Percentiles rank a stretch among this genome's conserved stretches.
These are phyloP conservation scores for Ceratosolen fusciceps DNA, from an alignment of 1,140 invertebrate genomes.

Conservation along the genomic window DNA sequence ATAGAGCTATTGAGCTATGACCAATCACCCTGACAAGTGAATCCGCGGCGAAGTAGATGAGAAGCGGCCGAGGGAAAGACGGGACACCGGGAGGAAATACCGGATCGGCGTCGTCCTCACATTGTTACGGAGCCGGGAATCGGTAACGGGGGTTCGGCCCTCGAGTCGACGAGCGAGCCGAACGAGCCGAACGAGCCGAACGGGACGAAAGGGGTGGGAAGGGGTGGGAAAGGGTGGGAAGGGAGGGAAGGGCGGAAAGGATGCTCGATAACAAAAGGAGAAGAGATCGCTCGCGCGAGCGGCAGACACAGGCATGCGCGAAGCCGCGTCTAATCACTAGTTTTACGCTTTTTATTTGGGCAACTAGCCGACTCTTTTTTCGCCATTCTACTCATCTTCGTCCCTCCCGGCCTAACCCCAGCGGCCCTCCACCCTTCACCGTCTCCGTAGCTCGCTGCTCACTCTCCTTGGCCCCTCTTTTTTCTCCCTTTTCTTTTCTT, in stretches of 20 bases:
- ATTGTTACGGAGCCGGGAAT: slow-evolving; percentile 21
- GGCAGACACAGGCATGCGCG: slow-evolving; percentile 64
- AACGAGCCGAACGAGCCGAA: slow-evolving; percentile 17
- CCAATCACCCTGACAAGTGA: slow-evolving; percentile 45
- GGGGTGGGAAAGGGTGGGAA: neutral
- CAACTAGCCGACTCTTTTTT: slow-evolving; percentile 47
- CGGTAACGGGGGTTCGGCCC: neutral
- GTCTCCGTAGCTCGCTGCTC: slow-evolving; percentile 6
- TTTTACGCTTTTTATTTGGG: slow-evolving; percentile 66
- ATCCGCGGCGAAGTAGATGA: slow-evolving; percentile 3
- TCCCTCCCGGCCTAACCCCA: neutral
- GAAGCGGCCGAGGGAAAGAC: neutral
- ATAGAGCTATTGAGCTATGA: slow-evolving; percentile 45
- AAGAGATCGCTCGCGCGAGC: slow-evolving; percentile 54
- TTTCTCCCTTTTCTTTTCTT: no score
- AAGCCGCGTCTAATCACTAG: slow-evolving; percentile 66
- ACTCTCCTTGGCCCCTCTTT: slow-evolving; percentile 46
- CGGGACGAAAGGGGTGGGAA: neutral
- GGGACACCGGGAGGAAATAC: slow-evolving; percentile 10
- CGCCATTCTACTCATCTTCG: slow-evolving; percentile 44
- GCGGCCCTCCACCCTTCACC: slow-evolving; percentile 25
- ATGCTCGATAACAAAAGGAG: slow-evolving; percentile 45
- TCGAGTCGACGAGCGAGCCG: no score
- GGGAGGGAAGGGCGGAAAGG: slow-evolving; percentile 12
- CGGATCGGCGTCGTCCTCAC: slow-evolving; percentile 25